Conservation (phyloP, 2,797 vertebrate species). For the Micropoecilia bifurca region DNA sequence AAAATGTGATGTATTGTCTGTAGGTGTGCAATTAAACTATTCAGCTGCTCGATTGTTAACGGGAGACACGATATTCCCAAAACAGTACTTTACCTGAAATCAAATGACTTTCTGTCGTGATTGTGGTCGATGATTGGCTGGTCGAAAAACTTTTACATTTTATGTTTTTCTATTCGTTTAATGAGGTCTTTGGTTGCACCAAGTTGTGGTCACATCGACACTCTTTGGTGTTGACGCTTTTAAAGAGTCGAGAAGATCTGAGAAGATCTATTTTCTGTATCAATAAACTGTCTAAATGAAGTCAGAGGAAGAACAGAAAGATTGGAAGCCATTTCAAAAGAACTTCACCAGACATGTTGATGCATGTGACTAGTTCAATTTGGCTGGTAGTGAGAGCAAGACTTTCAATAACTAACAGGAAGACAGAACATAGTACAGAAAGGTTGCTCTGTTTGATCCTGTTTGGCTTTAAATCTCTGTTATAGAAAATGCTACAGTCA, state of each 20-base stretch:
- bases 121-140: background rate
- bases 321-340: background rate
- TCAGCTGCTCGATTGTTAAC: conserved; percentile 42
- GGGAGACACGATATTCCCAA: conserved; percentile 39
- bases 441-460: background rate
- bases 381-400: background rate
- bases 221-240: background rate
- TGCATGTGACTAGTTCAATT: background rate
- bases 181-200: background rate
- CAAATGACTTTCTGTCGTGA: background rate
- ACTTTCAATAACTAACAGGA: background rate
- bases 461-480: background rate
- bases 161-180: background rate
- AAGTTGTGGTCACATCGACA: background rate
- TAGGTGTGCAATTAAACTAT: conserved; percentile 44
- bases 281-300: background rate
- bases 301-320: background rate
- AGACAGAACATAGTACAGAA: background rate
- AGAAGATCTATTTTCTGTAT: background rate
- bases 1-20: conserved; percentile 42
- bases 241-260: background rate
- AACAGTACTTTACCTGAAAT: conserved; percentile 32
- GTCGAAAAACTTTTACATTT: background rate
- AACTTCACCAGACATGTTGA: background rate
- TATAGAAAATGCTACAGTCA: background rate